Base-by-base conservation (phyloP, 2,888 invertebrate species). In the Conistra vaccinii region DNA sequence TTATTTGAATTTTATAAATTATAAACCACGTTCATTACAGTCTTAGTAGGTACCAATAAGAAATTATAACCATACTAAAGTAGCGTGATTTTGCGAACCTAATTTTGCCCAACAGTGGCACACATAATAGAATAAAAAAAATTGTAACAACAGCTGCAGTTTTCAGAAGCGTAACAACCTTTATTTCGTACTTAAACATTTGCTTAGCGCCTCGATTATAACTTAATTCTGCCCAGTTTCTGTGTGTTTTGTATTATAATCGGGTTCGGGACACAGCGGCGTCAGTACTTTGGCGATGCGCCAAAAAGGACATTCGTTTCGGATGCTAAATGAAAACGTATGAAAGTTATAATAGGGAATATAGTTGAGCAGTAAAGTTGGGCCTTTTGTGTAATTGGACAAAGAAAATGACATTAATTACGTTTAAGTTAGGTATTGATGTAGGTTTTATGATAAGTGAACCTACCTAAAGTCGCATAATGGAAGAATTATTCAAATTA, bases 261-360 rank as follows among this genome's bases (percentile, higher is more conserved):
- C 67, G 71, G 17, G 83, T 70, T 32, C 72, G 83, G 85, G 88
- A 88, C 88, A 84, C 69, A 66, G 63, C 62, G 87, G 86, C 88
- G 88, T 86, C 87, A 65, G 66, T 71, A 48, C 39, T 51, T 76
- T 88, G 88, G 88, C 85, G 12, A 39, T 57, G 23, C 65, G 80
- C 88, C 88, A 88, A 80, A 82, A 85, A 84, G 80, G 80, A 83
- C 86, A 85, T 85, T 86, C 80, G 74, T 81, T 78, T 78, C 57
- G 29, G 69, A 80, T 68, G 76, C 68, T 86, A 86, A 87, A 87
- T 87, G 85, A 85, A 83, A 87, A 83, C 80, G 76, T 80, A 87
- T 83, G 79, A 79, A 83, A 83, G 39, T 80, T 81, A 72, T 83
- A 83, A 83, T 80, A 79, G 72, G 48, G 85, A 77, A 83, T 71